Evolutionary conservation across 2,797 vertebrate species (phyloP).

Genomic region (Dallia pectoralis): DNA sequence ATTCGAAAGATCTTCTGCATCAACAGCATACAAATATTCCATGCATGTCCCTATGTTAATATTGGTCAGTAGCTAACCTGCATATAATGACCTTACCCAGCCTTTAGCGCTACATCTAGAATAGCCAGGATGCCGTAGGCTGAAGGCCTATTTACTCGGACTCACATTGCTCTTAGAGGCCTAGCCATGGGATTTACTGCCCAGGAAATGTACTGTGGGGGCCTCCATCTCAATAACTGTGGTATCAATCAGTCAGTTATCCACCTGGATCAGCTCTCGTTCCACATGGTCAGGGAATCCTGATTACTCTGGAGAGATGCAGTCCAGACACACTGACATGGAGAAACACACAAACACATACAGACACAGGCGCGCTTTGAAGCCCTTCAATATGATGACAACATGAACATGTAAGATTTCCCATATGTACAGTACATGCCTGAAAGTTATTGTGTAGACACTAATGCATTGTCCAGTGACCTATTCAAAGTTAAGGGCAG

Average conservation of each 20-base stretch:
- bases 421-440: no score
- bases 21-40: conserved; percentile 23
- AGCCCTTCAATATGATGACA: background rate
- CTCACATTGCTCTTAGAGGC: conserved; percentile 13
- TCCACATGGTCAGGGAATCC: conserved; percentile 21
- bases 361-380: background rate
- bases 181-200: conserved; percentile 44
- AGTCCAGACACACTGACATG: background rate
- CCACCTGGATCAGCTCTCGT: conserved; percentile 39
- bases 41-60: conserved; percentile 35
- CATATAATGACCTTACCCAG: conserved; percentile 17
- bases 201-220: conserved; percentile 26
- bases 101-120: conserved; percentile 27
- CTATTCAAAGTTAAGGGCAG: background rate
- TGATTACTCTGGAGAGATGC: conserved; percentile 30
- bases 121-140: conserved; percentile 17
- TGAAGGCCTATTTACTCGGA: conserved; percentile 39
- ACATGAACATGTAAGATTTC: background rate
- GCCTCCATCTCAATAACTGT: conserved; percentile 36
- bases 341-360: background rate
- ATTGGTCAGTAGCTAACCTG: conserved; percentile 35
- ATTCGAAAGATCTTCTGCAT: background rate
- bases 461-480: background rate
- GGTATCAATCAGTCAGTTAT: conserved; percentile 49
- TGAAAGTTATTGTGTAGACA: background rate